Percentiles rank a stretch among this genome's conserved stretches.
Evolutionary conservation across 2,888 invertebrate species (phyloP).

Genomic region (Sepioteuthis lessoniana): DNA sequence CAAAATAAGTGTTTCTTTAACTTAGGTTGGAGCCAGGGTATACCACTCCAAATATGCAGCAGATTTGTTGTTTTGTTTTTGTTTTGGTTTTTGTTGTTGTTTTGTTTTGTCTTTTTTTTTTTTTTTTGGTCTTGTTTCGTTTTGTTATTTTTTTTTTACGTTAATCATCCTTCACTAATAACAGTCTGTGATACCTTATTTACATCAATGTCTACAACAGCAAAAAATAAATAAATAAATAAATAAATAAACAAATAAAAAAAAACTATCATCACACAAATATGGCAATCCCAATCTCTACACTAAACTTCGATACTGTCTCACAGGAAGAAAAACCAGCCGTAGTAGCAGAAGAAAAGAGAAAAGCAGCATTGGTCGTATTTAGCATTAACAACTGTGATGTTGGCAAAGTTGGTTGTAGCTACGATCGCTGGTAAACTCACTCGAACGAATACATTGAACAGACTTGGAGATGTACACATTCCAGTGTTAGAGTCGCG

Average conservation of each 20-base stretch:
- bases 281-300: neutral
- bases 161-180: neutral
- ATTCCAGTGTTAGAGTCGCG: neutral
- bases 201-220: neutral
- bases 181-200: neutral
- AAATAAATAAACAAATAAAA: neutral
- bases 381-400: neutral
- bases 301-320: neutral
- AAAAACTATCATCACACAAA: neutral
- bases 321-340: neutral
- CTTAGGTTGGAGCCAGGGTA: too few species aligned
- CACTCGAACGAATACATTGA: neutral
- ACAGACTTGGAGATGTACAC: neutral
- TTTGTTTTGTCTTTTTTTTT: neutral
- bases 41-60: neutral
- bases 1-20: neutral
- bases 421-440: neutral
- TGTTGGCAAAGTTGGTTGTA: constrained; percentile 33
- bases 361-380: neutral
- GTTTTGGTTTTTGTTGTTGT: too few species aligned
- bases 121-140: too few species aligned
- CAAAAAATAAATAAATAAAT: neutral
- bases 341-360: neutral
- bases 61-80: too few species aligned
- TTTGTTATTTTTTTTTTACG: neutral